phyloP scores from a whole-genome alignment of 2,888 invertebrate species.

The Operophtera brumata region DNA sequence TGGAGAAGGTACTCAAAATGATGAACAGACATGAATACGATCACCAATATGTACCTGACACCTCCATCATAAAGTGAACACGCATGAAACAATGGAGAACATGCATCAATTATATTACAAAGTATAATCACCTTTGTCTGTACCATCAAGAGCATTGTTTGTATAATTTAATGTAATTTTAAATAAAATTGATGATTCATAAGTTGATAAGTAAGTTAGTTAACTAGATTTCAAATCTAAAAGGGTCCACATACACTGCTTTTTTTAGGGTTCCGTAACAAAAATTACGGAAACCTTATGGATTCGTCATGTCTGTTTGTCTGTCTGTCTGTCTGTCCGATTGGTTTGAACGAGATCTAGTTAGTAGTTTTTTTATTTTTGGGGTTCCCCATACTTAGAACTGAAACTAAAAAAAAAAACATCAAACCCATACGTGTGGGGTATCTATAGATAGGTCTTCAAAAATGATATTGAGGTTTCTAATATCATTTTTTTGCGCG shows the following conservation, averaged over 20 bases:
- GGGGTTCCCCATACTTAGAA: too few species aligned
- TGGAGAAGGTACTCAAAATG: neutral
- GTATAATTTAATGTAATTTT: constrained; percentile 1
- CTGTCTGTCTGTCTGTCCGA: too few species aligned
- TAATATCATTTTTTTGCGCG: too few species aligned
- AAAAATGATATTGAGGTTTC: too few species aligned
- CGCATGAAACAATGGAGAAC: constrained; percentile 53
- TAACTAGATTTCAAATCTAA: neutral
- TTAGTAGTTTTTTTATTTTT: too few species aligned
- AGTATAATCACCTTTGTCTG: constrained; percentile 44
- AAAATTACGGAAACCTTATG: too few species aligned
- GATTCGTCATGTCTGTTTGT: too few species aligned
- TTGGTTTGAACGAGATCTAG: too few species aligned
- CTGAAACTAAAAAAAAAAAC: too few species aligned
- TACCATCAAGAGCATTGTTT: constrained; percentile 4
- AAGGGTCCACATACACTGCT: neutral
- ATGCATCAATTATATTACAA: constrained; percentile 47
- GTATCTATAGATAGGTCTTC: too few species aligned
- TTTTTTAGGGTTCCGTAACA: too few species aligned
- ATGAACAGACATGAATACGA: neutral
- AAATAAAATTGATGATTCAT: constrained; percentile 1
- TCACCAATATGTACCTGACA: constrained; percentile 34
- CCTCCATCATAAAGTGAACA: constrained; percentile 46
- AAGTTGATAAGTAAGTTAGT: neutral
- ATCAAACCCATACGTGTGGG: too few species aligned